These are phyloP conservation scores for Acleris sparsana DNA, from an alignment of 2,888 invertebrate genomes.

Conservation along the genomic window DNA sequence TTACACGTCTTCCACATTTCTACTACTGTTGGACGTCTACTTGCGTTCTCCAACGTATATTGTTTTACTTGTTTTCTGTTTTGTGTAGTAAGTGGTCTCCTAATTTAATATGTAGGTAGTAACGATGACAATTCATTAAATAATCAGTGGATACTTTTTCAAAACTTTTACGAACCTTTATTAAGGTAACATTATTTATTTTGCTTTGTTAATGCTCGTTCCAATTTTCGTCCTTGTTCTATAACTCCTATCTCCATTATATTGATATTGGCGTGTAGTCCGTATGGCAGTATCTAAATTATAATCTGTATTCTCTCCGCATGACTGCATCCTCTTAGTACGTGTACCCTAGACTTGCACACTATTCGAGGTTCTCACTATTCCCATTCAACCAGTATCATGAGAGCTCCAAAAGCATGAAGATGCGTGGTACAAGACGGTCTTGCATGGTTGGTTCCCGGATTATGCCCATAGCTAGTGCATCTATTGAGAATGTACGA, in stretches of 20 bases:
- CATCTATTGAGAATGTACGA: constrained; percentile 28
- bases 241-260: constrained; percentile 21
- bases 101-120: neutral
- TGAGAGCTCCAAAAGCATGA: constrained; percentile 31
- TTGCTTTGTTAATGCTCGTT: neutral
- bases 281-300: constrained; percentile 52
- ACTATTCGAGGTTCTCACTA: constrained; percentile 55
- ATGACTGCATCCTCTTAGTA: constrained; percentile 47
- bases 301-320: constrained; percentile 39
- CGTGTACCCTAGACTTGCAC: constrained; percentile 45
- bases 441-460: constrained; percentile 42
- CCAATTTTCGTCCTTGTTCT: constrained; percentile 16
- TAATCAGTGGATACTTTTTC: neutral
- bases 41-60: too few species aligned
- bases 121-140: neutral
- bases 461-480: constrained; percentile 32
- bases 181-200: neutral
- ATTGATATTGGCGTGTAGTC: constrained; percentile 43
- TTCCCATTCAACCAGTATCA: constrained; percentile 46
- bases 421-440: constrained; percentile 27
- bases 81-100: neutral
- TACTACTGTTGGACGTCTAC: too few species aligned
- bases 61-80: neutral
- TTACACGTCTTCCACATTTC: too few species aligned
- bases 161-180: constrained; percentile 3